Evolutionary conservation across 2,113 vertebrate species (phyloP).

Genomic region (Sebastes fasciatus): DNA sequence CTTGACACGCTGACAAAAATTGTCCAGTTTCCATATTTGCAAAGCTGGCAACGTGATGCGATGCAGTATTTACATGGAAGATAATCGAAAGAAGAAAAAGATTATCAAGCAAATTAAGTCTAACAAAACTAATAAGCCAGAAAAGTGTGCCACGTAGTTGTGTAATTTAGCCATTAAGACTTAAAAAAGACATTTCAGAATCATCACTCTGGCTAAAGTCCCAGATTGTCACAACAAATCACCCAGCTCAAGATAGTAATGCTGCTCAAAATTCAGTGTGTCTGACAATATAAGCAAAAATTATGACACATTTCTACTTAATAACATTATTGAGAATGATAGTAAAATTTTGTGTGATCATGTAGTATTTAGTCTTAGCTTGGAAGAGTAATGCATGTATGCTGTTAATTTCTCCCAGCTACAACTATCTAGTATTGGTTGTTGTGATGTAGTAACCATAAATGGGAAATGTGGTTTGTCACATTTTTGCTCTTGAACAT

Average conservation of each 20-base stretch:
- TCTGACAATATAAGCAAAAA: too few relatives aligned
- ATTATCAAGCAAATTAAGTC: neutral
- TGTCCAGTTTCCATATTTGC: neutral
- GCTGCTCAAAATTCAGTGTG: too few relatives aligned
- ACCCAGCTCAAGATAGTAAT: neutral
- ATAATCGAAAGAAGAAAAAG: neutral
- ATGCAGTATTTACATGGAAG: neutral
- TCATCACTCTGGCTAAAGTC: neutral
- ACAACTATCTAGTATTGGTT: neutral
- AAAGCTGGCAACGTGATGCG: neutral
- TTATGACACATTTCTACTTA: neutral
- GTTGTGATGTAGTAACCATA: neutral
- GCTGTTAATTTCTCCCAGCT: neutral
- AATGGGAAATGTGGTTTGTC: neutral
- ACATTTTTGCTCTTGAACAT: neutral
- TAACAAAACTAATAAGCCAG: neutral
- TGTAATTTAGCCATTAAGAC: neutral
- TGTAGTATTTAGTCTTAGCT: neutral
- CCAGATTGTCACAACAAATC: neutral
- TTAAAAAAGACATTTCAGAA: neutral
- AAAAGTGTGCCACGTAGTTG: neutral
- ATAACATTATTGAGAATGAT: neutral
- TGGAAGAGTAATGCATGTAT: neutral
- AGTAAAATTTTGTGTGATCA: neutral
- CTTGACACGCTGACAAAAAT: neutral